These are phyloP conservation scores for Caenorhabditis macrosperma DNA, from an alignment of 2,888 invertebrate genomes.

Conservation along the genomic window DNA sequence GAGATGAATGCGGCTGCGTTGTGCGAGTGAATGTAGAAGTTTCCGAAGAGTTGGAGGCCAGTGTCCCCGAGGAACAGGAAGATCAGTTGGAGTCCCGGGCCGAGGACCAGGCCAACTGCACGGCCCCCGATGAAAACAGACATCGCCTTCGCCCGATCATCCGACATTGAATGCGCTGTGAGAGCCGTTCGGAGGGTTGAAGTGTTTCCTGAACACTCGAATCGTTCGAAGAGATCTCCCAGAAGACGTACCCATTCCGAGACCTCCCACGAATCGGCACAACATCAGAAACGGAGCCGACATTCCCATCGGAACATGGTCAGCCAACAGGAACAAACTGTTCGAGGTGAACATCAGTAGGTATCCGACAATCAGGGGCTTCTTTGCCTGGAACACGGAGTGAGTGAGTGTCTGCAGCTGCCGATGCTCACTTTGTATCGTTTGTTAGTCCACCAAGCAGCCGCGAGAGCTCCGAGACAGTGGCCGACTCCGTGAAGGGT, in stretches of 20 bases:
- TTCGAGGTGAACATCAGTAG: conserved; percentile 28
- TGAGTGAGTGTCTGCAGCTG: too few relatives aligned
- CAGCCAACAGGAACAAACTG: conserved; percentile 34
- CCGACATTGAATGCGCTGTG: conserved; percentile 42
- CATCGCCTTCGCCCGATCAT: conserved; percentile 55
- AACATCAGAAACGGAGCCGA: conserved; percentile 32
- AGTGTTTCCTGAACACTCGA: conserved; percentile 40
- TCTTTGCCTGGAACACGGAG: conserved; percentile 35
- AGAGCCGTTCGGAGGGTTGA: conserved; percentile 37
- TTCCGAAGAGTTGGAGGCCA: conserved; percentile 26
- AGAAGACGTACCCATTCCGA: conserved; percentile 45
- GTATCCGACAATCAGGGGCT: conserved; percentile 33
- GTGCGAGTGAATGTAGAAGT: conserved; percentile 41
- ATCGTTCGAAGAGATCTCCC: neutral
- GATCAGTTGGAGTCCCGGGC: conserved; percentile 49
- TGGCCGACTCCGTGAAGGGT: conserved; percentile 48
- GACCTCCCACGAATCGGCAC: conserved; percentile 41
- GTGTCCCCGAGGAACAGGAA: conserved; percentile 42
- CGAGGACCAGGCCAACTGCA: conserved; percentile 39
- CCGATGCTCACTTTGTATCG: conserved; percentile 32
- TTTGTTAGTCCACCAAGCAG: conserved; percentile 48
- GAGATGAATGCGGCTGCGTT: conserved; percentile 51
- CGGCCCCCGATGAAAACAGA: conserved; percentile 48
- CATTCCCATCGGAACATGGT: conserved; percentile 31
- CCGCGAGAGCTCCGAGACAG: conserved; percentile 39